Base-by-base conservation (phyloP, 30 jellyfish, hydroid and myxozoan genomes). In the Pseudorhiza aurosa region DNA sequence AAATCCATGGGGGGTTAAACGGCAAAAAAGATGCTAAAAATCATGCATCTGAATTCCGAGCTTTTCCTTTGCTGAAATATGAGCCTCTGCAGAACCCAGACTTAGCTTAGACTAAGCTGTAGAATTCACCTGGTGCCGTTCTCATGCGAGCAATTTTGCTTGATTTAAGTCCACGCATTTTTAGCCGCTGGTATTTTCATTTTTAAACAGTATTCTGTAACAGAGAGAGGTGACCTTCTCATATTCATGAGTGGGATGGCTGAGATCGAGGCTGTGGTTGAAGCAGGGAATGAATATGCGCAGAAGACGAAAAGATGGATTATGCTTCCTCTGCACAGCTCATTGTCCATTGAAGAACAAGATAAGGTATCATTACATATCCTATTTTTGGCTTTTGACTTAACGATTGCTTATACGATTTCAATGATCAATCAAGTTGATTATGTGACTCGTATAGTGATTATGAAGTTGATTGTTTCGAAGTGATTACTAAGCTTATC, bases 171-270 rank as follows among this genome's bases (percentile, higher is more conserved):
- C n/a, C n/a, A n/a, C n/a, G n/a, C 14, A 4, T 8, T 44, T 71
- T 5, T 5, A 18, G 72, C 42, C 10, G 40, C 83, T 68, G 21
- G 29, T 68, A 29, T 14, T 72, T 45, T 31, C 17, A 7, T 29
- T 24, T 46, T 43, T 5, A 57, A n/a, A 17, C 69, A 94, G 99
- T 88, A 81, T 51, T 97, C 97, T 31, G 73, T 96, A 36, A 40
- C 78, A 22, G 99, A 94, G 60, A 33, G 99, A 47, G 99, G 99
- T 18, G 99, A 94, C 65, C 68, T 94, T 51, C 91, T 94, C 55
- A 75, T 94, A 36, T 94, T 94, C 73, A 82, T 94, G 97, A 94
- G 97, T 69, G 99, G 99, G 21, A 88, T 94, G 95, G 77, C 88
- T 6, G 99, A 94, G 44, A 94, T 94, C 63, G 89, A 84, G 60